These are phyloP conservation scores for Macrophya annulata DNA, from an alignment of 2,888 invertebrate genomes.

Conservation along the genomic window DNA sequence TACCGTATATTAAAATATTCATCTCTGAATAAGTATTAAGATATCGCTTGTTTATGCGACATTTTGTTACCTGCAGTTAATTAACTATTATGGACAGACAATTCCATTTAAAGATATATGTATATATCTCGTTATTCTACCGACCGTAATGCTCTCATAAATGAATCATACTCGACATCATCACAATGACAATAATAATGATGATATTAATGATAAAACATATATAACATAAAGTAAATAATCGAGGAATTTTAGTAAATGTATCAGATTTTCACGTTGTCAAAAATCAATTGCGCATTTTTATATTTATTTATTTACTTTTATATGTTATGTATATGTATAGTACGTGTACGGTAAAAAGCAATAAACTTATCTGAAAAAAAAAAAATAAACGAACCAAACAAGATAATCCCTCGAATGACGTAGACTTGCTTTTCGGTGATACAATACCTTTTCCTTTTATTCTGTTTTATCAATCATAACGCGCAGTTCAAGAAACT, in stretches of 20 bases:
- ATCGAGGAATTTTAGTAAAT: not conserved
- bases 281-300: conserved; percentile 6
- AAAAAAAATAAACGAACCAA: not conserved
- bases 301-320: not conserved
- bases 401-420: not conserved
- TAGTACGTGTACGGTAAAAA: not conserved
- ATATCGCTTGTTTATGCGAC: not conserved
- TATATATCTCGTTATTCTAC: not conserved
- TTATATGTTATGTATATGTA: not conserved
- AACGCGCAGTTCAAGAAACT: not conserved
- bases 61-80: not conserved
- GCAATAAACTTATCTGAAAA: not conserved
- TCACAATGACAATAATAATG: not conserved
- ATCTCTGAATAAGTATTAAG: not conserved
- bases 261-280: conserved; percentile 1
- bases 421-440: not conserved
- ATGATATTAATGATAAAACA: not conserved
- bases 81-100: not conserved
- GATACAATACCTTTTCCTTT: not conserved
- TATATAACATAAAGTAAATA: not conserved
- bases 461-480: not conserved
- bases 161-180: not conserved
- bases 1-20: not conserved
- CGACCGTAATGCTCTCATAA: not conserved
- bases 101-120: not conserved